Base-by-base conservation (phyloP, 2,113 vertebrate genomes). In the Chlorodrepanis virens region DNA sequence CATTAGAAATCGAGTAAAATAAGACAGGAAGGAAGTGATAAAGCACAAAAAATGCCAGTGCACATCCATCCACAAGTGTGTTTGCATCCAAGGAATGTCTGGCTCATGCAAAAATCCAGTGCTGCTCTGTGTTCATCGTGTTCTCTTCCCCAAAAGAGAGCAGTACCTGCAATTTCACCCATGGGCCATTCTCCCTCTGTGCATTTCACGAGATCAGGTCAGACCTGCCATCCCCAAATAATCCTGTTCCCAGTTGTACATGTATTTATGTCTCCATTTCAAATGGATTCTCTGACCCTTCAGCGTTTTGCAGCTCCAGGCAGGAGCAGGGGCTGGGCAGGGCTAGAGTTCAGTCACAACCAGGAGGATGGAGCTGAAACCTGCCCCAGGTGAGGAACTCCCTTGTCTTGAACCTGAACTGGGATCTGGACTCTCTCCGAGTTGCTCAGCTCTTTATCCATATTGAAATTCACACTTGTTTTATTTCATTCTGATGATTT, bases 1-100 rank as follows among this genome's bases (percentile, higher is more conserved):
- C 25, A 0, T 68, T 4, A 37, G 31, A 64, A 88, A 89, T 76
- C 53, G 25, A 93, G 83, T 53, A 86, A 83, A 94, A 44, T 29
- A 78, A 53, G 83, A 29, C 7, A 70, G n/a, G 65, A 68, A 60
- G 42, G 67, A 54, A 40, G 57, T 11, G 54, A 76, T 25, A 70
- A 94, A 78, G 35, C 44, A 56, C 59, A 52, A 74, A 82, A 72
- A 72, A 40, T 50, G 22, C 40, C 44, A 33, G 3, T 13, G 7
- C 1, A 4, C 0, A 1, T 27, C 7, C 14, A 11, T 12, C 33
- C 7, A 16, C 28, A 22, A 27, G 8, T 18, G 42, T 40, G 31
- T 54, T 63, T 63, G 53, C 23, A 37, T 29, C 47, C 31, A 28
- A 9, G 29, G 52, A 42, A 16, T 12, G 63, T 35, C 76, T n/a